phyloP scores from a whole-genome alignment of 2,113 vertebrate genomes.

The Eulemur rufifrons region DNA sequence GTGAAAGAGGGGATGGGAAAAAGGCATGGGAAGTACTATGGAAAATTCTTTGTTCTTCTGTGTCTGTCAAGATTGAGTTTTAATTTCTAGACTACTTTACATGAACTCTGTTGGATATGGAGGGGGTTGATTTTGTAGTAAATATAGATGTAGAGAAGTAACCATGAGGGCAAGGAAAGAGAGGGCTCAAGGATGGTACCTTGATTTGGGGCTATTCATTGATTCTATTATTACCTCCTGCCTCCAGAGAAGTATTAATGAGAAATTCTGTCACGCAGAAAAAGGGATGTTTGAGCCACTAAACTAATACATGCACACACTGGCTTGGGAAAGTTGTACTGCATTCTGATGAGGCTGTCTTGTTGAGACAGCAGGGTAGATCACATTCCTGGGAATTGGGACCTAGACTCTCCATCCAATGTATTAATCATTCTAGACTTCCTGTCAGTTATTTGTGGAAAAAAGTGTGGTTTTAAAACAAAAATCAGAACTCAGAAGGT shows the following conservation, averaged over 20 bases:
- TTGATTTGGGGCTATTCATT: neutral
- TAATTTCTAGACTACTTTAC: neutral
- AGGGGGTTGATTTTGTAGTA: neutral
- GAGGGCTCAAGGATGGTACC: neutral
- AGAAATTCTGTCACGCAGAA: neutral
- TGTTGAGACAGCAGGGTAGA: neutral
- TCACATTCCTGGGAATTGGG: neutral
- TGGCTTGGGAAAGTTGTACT: neutral
- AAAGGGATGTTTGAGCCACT: neutral
- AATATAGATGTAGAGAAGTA: neutral
- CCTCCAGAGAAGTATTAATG: neutral
- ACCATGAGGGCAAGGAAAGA: neutral
- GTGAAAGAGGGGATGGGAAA: neutral
- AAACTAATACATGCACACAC: neutral
- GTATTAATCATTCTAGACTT: neutral
- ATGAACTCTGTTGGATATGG: neutral
- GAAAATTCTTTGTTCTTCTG: neutral
- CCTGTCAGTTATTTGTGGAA: neutral
- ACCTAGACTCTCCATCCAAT: neutral
- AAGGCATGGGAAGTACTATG: neutral
- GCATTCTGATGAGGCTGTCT: neutral
- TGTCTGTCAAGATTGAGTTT: neutral
- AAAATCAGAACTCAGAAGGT: neutral
- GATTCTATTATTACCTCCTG: neutral
- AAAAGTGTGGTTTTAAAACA: neutral